phyloP scores from a whole-genome alignment of 1,140 invertebrate species.

The Drosophila nasuta region DNA sequence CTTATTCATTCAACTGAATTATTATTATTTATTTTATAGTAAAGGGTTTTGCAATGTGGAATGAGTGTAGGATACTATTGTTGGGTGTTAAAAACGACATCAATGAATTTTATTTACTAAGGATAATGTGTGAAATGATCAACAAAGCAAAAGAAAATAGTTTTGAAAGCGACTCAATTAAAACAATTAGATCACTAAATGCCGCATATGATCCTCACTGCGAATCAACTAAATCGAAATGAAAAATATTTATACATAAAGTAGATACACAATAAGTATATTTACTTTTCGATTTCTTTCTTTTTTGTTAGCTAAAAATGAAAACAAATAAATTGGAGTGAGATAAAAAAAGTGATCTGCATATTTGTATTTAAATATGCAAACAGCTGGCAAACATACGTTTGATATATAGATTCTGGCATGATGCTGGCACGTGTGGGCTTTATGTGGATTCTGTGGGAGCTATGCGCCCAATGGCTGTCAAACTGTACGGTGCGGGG shows the following conservation, averaged over 20 bases:
- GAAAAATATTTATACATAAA: not conserved
- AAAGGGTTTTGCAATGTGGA: too few relatives aligned
- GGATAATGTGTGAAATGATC: not conserved
- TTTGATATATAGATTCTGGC: not conserved
- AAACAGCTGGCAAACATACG: not conserved
- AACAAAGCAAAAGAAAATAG: not conserved
- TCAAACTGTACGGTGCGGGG: constrained; percentile 32
- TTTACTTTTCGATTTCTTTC: not conserved
- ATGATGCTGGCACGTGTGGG: constrained; percentile 35
- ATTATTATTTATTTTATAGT: too few relatives aligned
- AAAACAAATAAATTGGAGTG: not conserved
- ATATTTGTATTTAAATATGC: constrained; percentile 5
- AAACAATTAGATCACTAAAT: constrained; percentile 5
- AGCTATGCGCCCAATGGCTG: constrained; percentile 23
- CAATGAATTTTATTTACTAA: not conserved
- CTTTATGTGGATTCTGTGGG: constrained; percentile 28
- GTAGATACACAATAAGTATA: not conserved
- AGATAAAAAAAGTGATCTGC: constrained; percentile 5
- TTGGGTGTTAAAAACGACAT: not conserved
- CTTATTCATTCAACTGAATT: too few relatives aligned
- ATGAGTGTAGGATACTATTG: too few relatives aligned
- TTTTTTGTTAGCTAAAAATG: not conserved
- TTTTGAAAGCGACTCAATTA: not conserved
- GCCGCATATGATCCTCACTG: not conserved
- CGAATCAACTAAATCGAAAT: not conserved